Base-by-base conservation (phyloP, 2,113 vertebrate species). In the Syngnathoides biaculeatus region DNA sequence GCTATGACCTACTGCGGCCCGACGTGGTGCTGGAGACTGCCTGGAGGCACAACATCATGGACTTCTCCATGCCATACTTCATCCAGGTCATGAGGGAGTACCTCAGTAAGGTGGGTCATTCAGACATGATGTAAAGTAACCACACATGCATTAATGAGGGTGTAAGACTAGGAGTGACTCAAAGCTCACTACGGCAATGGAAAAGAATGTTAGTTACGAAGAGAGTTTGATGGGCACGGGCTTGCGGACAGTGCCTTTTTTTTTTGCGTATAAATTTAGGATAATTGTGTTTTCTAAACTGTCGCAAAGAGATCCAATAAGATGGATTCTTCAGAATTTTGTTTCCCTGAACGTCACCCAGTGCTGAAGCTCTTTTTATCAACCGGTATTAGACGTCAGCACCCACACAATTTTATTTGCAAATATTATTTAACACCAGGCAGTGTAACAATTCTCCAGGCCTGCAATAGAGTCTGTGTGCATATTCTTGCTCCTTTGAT, bases 51-150 rank as follows among this genome's bases (percentile, higher is more conserved):
- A 98, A 98, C 91, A 95, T 99, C 88, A 99, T 99, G 96, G 97
- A 99, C 88, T 99, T 99, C 88, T 97, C 97, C 91, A 99, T 99
- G 97, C 97, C 97, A 35, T 99, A 98, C 86, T 99, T 99, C 82
- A 99, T 99, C 89, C 97, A 99, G 92, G 97, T 99, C 92, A 98
- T 98, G 97, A 97, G 98, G 88, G 97, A 99, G 43, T 99, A 99
- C 81, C 93, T 99, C 87, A 89, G 88, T 85, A 99, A 99, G 97
- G 97, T 99, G 94, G 93, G 91, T 85, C 35, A 11, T 38, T 27
- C 60, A 35, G 35, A 14, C 20, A 22, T 45, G 10, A 39, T 56
- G 65, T 75, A 67, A 56, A 8, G 27, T 27, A 27, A 56, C 27
- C 53, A 30, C 22, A 60, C 22, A 30, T 56, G 55, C 13, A 27